Evolutionary conservation across 1,140 invertebrate species (phyloP).

Genomic region (Drosophila sucinea): DNA sequence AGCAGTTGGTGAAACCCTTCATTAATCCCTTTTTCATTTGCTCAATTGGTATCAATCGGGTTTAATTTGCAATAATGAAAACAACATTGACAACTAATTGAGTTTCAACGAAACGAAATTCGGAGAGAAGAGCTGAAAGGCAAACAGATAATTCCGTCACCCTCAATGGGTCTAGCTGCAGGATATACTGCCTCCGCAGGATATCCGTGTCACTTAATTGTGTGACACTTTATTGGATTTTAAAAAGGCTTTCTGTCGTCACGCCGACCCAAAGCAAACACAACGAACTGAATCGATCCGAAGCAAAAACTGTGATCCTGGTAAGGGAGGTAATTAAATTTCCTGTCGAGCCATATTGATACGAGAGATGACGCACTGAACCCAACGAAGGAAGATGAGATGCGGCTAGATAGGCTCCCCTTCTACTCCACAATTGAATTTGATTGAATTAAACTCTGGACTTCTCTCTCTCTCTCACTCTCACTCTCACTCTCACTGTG

Average conservation of each 20-base stretch:
- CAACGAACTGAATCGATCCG: constrained; percentile 9
- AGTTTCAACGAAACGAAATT: constrained; percentile 31
- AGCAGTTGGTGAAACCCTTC: not conserved
- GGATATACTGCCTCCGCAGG: constrained; percentile 51
- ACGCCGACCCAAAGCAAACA: constrained; percentile 42
- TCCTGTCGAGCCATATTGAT: constrained; percentile 69
- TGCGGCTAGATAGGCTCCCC: not conserved
- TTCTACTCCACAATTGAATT: constrained; percentile 48
- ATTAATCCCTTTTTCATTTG: not conserved
- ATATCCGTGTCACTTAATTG: constrained; percentile 77
- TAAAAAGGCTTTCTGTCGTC: constrained; percentile 62
- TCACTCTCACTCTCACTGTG: constrained; percentile 15
- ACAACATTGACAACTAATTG: constrained; percentile 52
- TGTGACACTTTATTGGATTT: constrained; percentile 79
- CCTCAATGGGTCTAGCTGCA: constrained; percentile 7
- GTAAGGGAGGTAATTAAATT: constrained; percentile 66
- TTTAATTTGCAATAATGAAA: constrained; percentile 53
- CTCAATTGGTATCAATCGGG: constrained; percentile 11
- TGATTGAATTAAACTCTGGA: constrained; percentile 69
- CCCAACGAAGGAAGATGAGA: not conserved
- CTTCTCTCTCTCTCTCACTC: constrained; percentile 19
- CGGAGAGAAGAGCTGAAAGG: constrained; percentile 41
- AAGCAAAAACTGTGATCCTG: not conserved
- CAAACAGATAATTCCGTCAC: constrained; percentile 45
- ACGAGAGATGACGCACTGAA: constrained; percentile 61